Evolutionary conservation across 2,888 invertebrate genomes (phyloP), one percentile per base, ranked within the genome.

Genomic region (Ephialtes manifestator): DNA sequence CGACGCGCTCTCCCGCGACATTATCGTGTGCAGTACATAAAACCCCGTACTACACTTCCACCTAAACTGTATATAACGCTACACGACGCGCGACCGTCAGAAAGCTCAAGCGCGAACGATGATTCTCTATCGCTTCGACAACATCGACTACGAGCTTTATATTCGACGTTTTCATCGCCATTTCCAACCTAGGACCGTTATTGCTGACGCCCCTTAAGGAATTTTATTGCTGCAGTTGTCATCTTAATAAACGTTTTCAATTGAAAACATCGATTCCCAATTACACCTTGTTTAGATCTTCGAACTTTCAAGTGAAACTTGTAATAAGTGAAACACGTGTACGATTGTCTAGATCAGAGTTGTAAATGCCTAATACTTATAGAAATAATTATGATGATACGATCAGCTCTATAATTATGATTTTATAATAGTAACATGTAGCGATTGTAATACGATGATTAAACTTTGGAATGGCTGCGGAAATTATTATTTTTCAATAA

Each of bases 1-100:
- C 60, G 63, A 75, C 79, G 83, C 83, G 79, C 83, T 79, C 74
- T 79, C 35, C 60, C 74, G 74, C 83, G 74, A 83, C 74, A 79
- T 83, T 83, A 79, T 83, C 83, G 83, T 83, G 60, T 68, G 43
- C 60, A 43, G 74, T 63, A 79, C 55, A 51, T 43, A 76, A 72
- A 58, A 72, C 70, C 53, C 70, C 31, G 11, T 70, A 51, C 58
- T 43, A 10, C 39, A 24, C 18, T n/a, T 15, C 35, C 70, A 20
- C 35, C 18, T 53, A n/a, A 18, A 35, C 13, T 53, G 35, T 70
- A 31, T 39, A 35, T 53, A 15, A 39, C 8, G 15, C 67, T 43
- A 43, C 48, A 4, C 48, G 13, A 24, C 53, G 71, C 39, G 35
- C 35, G 65, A 76, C 35, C 70, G 43, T 65, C 53, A 24, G 48